Evolutionary conservation across 2,888 invertebrate genomes (phyloP).

Genomic region (Parnassius orleans): DNA sequence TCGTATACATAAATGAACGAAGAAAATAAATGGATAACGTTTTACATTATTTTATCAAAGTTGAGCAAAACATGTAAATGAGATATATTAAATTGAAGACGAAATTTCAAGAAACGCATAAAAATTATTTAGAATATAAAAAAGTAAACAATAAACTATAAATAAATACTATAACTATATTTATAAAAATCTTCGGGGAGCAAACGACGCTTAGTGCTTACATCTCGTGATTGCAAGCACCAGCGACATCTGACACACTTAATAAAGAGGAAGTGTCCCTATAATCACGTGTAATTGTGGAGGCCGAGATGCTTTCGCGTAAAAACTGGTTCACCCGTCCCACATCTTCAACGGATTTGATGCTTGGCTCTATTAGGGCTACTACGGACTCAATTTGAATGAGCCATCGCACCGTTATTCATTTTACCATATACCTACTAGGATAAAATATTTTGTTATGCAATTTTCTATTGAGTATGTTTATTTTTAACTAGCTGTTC

Average conservation of each 20-base stretch:
- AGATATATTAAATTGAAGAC: no score
- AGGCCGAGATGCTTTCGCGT: conserved; percentile 62
- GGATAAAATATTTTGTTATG: no score
- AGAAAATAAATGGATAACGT: no score
- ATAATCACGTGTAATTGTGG: conserved; percentile 58
- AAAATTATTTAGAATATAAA: neutral
- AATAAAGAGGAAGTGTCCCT: conserved; percentile 60
- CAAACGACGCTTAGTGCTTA: neutral
- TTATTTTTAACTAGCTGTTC: no score
- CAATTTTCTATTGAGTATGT: no score
- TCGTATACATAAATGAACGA: no score
- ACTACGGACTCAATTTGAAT: conserved; percentile 13
- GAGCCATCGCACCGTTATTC: no score
- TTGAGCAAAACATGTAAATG: no score
- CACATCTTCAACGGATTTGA: conserved; percentile 52
- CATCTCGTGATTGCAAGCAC: conserved; percentile 8
- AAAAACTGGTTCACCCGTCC: conserved; percentile 70
- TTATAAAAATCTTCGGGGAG: neutral
- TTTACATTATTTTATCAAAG: no score
- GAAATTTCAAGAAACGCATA: no score
- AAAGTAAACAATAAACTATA: neutral
- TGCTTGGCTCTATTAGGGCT: conserved; percentile 41
- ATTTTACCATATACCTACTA: no score
- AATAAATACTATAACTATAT: neutral
- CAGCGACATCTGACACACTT: conserved; percentile 33